Evolutionary conservation across 1,140 invertebrate genomes (phyloP).

Genomic region (Drosophila bocqueti): DNA sequence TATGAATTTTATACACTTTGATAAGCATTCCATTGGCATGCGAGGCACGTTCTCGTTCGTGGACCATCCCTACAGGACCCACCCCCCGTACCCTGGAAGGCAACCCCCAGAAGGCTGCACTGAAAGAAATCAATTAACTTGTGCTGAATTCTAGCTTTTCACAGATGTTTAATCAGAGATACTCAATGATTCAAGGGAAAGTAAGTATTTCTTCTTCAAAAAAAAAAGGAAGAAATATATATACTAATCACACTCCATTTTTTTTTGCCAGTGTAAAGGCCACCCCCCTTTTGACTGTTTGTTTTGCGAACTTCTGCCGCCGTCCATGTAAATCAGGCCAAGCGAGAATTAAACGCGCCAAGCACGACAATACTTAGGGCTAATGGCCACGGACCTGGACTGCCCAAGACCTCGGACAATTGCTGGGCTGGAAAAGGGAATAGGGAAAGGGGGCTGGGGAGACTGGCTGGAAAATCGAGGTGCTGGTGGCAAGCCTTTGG

Average conservation of each 20-base stretch:
- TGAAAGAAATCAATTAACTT: not conserved
- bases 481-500: slow-evolving; percentile 35
- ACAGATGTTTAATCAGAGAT: no score
- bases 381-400: slow-evolving; percentile 63
- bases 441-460: not conserved
- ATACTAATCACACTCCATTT: no score
- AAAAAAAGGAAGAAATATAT: not conserved
- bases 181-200: not conserved
- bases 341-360: slow-evolving; percentile 72
- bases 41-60: slow-evolving; percentile 68
- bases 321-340: slow-evolving; percentile 75
- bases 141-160: no score
- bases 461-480: slow-evolving; percentile 13
- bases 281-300: slow-evolving; percentile 44
- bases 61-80: slow-evolving; percentile 14
- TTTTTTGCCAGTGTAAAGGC: not conserved
- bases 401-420: slow-evolving; percentile 30
- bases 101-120: not conserved
- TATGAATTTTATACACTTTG: slow-evolving; percentile 83
- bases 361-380: slow-evolving; percentile 75
- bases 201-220: rapidly evolving
- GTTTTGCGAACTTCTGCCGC: slow-evolving; percentile 63
- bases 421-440: no score
- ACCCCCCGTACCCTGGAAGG: not conserved
- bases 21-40: slow-evolving; percentile 78